Evolutionary conservation across 2,888 invertebrate genomes (phyloP), one percentile per base, ranked within the genome.

Genomic region (Tryphoninae sp.): DNA sequence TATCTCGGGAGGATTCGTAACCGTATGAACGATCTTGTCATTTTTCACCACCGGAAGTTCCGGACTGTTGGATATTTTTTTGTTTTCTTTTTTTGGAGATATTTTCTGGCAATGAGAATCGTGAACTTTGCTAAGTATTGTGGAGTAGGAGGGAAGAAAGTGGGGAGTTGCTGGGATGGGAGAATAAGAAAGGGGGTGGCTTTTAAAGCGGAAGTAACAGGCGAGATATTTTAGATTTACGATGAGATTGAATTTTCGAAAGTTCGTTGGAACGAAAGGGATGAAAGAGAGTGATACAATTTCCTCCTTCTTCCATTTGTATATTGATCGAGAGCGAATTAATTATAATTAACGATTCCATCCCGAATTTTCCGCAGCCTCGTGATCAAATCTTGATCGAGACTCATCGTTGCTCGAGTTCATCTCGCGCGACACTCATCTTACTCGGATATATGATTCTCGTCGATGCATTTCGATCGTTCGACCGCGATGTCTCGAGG

Each of bases 401-500:
- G n/a, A 51, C 51, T 11, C 49, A 13, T 51, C n/a, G 11, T 49
- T 49, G 49, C 7, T 49, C 51, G 51, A 51, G 3, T 16, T 51
- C 51, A 16, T 51, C 51, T 51, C 51, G 51, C 16, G 51, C 51
- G 13, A 51, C n/a, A 51, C 51, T 13, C 7, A n/a, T 3, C 19
- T 19, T 19, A 0, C n/a, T n/a, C 51, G 75, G 2, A 26, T 65
- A 19, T 76, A 68, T 61, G 76, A 68, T 40, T 61, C 51, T 62
- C 71, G 33, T 61, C 71, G 71, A 78, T 65, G 69, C 69, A 65
- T 80, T 65, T 82, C 64, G 80, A 74, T 45, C 75, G 79, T 68
- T 68, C 81, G 77, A 4, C 68, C 68, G 68, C 55, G 62, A 77
- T 68, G 74, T 72, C 74, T 82, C 78, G 79, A 23, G 62, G 80